Evolutionary conservation across 2,113 vertebrate genomes (phyloP).

Genomic region (Cyphomyrus discorhynchus): DNA sequence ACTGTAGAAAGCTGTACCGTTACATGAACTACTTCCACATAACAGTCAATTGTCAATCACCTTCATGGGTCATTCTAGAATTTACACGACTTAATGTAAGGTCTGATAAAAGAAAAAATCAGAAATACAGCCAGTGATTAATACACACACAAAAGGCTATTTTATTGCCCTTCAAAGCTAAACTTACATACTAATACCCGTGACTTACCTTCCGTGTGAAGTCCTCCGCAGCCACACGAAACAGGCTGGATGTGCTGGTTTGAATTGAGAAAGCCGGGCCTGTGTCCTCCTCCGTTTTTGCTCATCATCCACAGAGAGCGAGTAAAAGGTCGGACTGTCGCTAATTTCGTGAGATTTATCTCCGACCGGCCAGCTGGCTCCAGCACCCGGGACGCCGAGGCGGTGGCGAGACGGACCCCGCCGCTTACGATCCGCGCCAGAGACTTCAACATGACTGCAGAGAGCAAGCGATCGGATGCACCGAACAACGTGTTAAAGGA

Average conservation of each 20-base stretch:
- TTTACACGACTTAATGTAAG: not conserved
- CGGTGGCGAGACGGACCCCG: constrained; percentile 48
- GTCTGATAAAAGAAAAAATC: not conserved
- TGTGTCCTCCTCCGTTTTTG: constrained; percentile 46
- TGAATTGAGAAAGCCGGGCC: constrained; percentile 54
- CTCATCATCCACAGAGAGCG: constrained; percentile 68
- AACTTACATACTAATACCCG: not conserved
- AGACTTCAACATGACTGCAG: constrained; percentile 54
- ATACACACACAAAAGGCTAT: not conserved
- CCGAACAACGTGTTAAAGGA: constrained; percentile 62
- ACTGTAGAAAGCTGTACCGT: not conserved
- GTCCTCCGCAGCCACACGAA: constrained; percentile 73
- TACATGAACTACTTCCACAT: not conserved
- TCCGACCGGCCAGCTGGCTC: constrained; percentile 41
- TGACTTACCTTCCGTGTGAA: constrained; percentile 81
- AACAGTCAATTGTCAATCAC: not conserved
- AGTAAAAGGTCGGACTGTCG: constrained; percentile 53
- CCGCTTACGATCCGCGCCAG: constrained; percentile 48
- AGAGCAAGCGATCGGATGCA: not conserved
- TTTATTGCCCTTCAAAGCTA: not conserved
- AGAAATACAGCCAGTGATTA: not conserved
- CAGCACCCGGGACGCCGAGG: constrained; percentile 36
- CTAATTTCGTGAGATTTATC: constrained; percentile 37
- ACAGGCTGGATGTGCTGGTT: constrained; percentile 45
- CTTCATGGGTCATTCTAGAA: not conserved